phyloP scores from a whole-genome alignment of 2,888 invertebrate genomes.

The Parnassius apollo region DNA sequence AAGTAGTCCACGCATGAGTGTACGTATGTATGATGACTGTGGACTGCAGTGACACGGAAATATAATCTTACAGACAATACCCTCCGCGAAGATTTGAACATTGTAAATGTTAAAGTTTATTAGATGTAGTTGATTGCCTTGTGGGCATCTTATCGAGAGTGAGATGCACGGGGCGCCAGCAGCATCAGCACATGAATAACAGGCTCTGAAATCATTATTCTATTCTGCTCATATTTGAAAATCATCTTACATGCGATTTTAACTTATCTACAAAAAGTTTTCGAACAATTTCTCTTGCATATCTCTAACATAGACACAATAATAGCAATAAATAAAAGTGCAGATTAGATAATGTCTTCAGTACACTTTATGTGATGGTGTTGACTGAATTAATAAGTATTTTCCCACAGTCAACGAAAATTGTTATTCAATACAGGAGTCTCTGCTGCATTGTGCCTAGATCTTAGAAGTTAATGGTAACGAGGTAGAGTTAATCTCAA shows the following conservation, averaged over 20 bases:
- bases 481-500: conserved; percentile 81
- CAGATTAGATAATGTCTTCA: conserved; percentile 61
- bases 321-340: conserved; percentile 29
- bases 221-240: conserved; percentile 46
- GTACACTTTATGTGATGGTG: conserved; percentile 65
- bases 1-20: conserved; percentile 64
- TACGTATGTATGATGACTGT: conserved; percentile 60
- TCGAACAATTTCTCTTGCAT: conserved; percentile 15
- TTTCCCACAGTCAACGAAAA: conserved; percentile 80
- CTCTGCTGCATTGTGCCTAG: conserved; percentile 82
- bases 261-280: conserved; percentile 11
- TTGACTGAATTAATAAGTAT: conserved; percentile 57
- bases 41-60: conserved; percentile 66
- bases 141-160: conserved; percentile 59
- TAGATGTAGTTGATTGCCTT: conserved; percentile 77
- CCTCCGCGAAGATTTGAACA: conserved; percentile 72
- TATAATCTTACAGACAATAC: conserved; percentile 77
- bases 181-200: conserved; percentile 54
- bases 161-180: conserved; percentile 62
- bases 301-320: conserved; percentile 13
- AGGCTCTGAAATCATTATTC: conserved; percentile 55
- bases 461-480: conserved; percentile 81
- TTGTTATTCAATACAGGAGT: conserved; percentile 79
- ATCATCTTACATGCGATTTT: not conserved
- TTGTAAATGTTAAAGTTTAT: conserved; percentile 70